A percentile compares a stretch with the other conserved stretches of the same genome.
Evolutionary conservation across 23 tunicate genomes (phyloP).

Genomic region (Oikopleura albicans): DNA sequence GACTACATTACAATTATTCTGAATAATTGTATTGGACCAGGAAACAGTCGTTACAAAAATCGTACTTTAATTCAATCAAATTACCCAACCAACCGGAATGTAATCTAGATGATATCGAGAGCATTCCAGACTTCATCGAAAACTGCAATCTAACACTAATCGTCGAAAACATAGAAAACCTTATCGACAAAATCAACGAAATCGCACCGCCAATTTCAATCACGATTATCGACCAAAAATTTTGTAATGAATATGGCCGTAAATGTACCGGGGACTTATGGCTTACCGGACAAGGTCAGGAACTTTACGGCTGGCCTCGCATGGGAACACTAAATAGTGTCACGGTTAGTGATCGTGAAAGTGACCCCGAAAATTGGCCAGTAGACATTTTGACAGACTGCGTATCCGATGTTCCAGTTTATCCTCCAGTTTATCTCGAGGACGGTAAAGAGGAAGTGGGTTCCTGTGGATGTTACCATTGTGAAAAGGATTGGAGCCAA

Average conservation of each 20-base stretch:
- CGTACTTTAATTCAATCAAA: too few species aligned
- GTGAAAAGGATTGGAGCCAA: background rate
- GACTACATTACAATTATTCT: too few species aligned
- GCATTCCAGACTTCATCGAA: too few species aligned
- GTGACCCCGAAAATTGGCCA: background rate
- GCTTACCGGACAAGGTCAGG: background rate
- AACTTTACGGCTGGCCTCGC: background rate
- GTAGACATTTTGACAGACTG: background rate
- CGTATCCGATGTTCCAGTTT: background rate
- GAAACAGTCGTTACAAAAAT: too few species aligned
- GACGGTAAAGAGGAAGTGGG: too few species aligned
- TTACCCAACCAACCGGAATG: too few species aligned
- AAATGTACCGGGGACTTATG: background rate
- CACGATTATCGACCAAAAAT: background rate
- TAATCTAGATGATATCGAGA: too few species aligned
- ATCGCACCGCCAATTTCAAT: background rate
- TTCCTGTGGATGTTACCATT: background rate
- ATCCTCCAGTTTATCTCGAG: too few species aligned
- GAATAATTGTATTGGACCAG: too few species aligned
- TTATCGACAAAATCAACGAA: background rate
- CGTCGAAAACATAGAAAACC: background rate
- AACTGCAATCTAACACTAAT: too few species aligned
- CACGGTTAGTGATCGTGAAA: background rate
- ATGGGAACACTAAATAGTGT: constrained; percentile 7
- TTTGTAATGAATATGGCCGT: background rate